phyloP scores from a whole-genome alignment of 2,888 invertebrate species.

The Labia minor region DNA sequence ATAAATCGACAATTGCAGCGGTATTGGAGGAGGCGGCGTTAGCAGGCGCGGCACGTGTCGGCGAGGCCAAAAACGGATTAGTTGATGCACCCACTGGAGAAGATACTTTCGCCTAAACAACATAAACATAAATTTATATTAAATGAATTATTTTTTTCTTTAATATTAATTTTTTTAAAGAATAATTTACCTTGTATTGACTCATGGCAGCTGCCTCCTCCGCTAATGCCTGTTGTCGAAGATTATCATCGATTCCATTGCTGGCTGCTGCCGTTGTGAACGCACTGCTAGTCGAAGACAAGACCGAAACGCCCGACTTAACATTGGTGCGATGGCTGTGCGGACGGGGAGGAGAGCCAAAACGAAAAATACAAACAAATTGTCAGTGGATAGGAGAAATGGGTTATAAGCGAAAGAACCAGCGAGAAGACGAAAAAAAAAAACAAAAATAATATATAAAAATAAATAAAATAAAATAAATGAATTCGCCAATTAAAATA shows the following conservation, averaged over 20 bases:
- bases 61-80: constrained; percentile 76
- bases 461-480: constrained; percentile 14
- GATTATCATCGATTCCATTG: constrained; percentile 73
- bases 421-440: constrained; percentile 26
- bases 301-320: constrained; percentile 76
- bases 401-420: constrained; percentile 25
- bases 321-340: constrained; percentile 82
- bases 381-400: constrained; percentile 22
- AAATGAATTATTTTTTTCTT: too few species aligned
- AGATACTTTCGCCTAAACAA: constrained; percentile 59
- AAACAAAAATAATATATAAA: constrained; percentile 23
- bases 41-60: constrained; percentile 39
- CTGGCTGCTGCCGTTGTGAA: constrained; percentile 75
- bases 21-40: constrained; percentile 35
- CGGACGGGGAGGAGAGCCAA: constrained; percentile 26
- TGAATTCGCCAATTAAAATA: background rate
- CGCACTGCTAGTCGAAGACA: constrained; percentile 77
- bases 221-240: constrained; percentile 77
- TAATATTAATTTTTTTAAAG: too few species aligned
- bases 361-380: constrained; percentile 20
- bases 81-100: constrained; percentile 61
- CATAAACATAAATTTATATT: constrained; percentile 16
- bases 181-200: constrained; percentile 94
- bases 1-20: constrained; percentile 67
- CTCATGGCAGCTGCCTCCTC: constrained; percentile 95